Conservation (phyloP, 2,888 invertebrate genomes). For the Synanthedon andrenaeformis region DNA sequence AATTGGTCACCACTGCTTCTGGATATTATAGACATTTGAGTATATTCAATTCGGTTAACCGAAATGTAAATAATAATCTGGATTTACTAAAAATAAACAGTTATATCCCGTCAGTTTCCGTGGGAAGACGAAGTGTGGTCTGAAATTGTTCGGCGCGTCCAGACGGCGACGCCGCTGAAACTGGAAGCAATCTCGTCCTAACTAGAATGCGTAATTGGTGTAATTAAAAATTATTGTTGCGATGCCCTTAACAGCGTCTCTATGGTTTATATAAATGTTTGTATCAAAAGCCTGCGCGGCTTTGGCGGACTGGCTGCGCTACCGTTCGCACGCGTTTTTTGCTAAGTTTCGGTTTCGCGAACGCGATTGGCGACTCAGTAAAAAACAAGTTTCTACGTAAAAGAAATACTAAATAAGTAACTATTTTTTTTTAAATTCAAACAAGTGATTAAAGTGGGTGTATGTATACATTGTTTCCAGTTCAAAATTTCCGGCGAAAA, state of each 20-base stretch:
- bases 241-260: slow-evolving; percentile 35
- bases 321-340: slow-evolving; percentile 25
- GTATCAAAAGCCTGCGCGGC: slow-evolving; percentile 34
- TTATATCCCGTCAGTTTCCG: neutral
- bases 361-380: neutral
- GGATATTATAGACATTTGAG: too few relatives aligned
- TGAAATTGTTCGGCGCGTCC: neutral
- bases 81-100: slow-evolving; percentile 41
- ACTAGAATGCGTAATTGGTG: slow-evolving; percentile 52
- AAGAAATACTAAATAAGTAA: too few relatives aligned
- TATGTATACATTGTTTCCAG: too few relatives aligned
- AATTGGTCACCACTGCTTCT: too few relatives aligned
- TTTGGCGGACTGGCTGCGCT: slow-evolving; percentile 22
- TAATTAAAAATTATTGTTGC: slow-evolving; percentile 45
- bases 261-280: slow-evolving; percentile 34
- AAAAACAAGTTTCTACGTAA: too few relatives aligned
- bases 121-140: neutral
- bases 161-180: slow-evolving; percentile 22
- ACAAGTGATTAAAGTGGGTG: too few relatives aligned
- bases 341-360: neutral
- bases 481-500: too few relatives aligned
- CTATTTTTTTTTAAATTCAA: too few relatives aligned
- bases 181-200: slow-evolving; percentile 56
- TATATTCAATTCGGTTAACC: too few relatives aligned
- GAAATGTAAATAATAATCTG: slow-evolving; percentile 28